Evolutionary conservation across 2,113 vertebrate species (phyloP).

Genomic region (Dipodomys ordii): DNA sequence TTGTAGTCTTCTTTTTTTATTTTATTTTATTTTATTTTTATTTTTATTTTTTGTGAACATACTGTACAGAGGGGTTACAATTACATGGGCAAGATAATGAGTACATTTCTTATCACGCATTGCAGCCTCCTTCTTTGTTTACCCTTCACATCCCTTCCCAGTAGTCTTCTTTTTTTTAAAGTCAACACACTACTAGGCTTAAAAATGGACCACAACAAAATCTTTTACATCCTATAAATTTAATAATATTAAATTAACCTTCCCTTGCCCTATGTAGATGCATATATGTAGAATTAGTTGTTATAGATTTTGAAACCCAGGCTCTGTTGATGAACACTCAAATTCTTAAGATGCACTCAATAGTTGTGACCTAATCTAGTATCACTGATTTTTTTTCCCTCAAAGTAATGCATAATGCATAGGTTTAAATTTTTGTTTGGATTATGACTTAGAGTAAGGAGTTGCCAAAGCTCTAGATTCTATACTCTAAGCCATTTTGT

Average conservation of each 20-base stretch:
- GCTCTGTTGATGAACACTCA: neutral
- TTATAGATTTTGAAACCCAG: conserved; percentile 20
- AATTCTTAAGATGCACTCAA: neutral
- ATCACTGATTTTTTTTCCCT: conserved; percentile 47
- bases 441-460: neutral
- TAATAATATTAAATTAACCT: conserved; percentile 47
- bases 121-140: too few species aligned
- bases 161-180: conserved; percentile 11
- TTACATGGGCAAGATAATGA: too few species aligned
- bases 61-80: too few species aligned
- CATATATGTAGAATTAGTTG: neutral
- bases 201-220: conserved; percentile 38
- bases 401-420: neutral
- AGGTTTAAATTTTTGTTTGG: conserved; percentile 50
- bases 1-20: neutral
- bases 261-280: conserved; percentile 1
- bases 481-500: neutral
- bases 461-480: conserved; percentile 32
- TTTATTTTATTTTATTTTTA: too few species aligned
- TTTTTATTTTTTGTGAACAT: too few species aligned
- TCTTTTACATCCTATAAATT: conserved; percentile 51
- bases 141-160: too few species aligned
- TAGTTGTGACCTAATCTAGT: conserved; percentile 12
- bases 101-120: too few species aligned
- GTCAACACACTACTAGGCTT: neutral